Base-by-base conservation (phyloP, 1,140 invertebrate species). In the Ostrea edulis region DNA sequence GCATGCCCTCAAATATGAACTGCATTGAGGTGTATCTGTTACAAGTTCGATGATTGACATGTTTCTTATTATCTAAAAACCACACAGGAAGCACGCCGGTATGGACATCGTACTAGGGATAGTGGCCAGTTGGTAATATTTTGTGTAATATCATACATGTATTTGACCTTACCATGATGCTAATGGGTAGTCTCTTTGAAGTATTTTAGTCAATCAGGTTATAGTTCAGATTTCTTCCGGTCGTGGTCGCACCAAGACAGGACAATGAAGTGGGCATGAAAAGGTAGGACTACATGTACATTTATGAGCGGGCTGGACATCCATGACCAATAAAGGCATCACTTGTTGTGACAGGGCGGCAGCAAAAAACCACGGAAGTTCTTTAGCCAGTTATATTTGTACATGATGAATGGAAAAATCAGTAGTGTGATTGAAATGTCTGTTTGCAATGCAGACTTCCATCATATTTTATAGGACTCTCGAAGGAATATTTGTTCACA, bases 321-420 rank as follows among this genome's bases (percentile, higher is more conserved):
- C 68, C 68, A 77, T 14, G 25, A 29, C 68, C 68, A 77, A 77
- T 77, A 77, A 77, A 77, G 29, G 7, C 29, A 25, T 77, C 68
- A 77, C 22, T 7, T 12, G 29, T 14, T 29, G 68, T 77, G 22
- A 77, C 25, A 25, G 25, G 68, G 35, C 68, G 35, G 29, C 17
- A 62, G 55, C n/a, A 58, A 77, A 77, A 77, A 17, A 77, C 68
- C 68, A 77, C 25, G 68, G 68, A 77, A 77, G 68, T 77, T 77
- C 25, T 25, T 29, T 77, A 2, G 25, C 68, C 22, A 17, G 68
- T 29, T 14, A 77, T 77, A 29, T 77, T 35, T 29, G 68, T 77
- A 35, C 25, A 14, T 29, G 12, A 77, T 77, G 25, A 77, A 77
- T 77, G 68, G 68, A 77, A 77, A 77, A 35, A 25, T 77, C 25